These are phyloP conservation scores for Scrobipalpa costella DNA, from an alignment of 2,888 invertebrate genomes.

Conservation along the genomic window DNA sequence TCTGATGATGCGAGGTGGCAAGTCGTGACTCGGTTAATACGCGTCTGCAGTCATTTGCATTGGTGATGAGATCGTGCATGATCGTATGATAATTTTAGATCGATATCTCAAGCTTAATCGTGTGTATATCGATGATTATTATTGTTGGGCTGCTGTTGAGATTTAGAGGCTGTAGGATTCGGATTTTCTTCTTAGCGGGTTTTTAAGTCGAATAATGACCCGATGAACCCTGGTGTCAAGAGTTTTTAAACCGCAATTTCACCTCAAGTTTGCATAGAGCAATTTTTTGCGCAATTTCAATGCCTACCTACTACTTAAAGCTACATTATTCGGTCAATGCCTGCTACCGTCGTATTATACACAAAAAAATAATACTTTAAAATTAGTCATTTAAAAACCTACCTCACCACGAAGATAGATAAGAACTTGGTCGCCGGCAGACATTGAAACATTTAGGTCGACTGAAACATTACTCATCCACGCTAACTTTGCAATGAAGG, in stretches of 20 bases:
- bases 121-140: not conserved
- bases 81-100: slow-evolving; percentile 3
- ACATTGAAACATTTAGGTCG: slow-evolving; percentile 2
- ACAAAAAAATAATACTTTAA: not conserved
- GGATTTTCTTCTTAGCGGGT: not conserved
- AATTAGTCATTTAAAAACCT: slow-evolving; percentile 33
- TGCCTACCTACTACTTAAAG: not conserved
- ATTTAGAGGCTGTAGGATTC: not conserved
- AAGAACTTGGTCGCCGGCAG: not conserved
- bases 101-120: not conserved
- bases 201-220: no score
- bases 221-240: no score
- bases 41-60: slow-evolving; percentile 20
- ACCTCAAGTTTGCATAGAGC: no score
- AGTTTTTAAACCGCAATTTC: no score
- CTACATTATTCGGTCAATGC: not conserved
- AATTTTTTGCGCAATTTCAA: not conserved
- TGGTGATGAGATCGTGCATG: not conserved
- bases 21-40: slow-evolving; percentile 5
- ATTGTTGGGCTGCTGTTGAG: not conserved
- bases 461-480: slow-evolving; percentile 13
- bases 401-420: slow-evolving; percentile 35
- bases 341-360: not conserved
- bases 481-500: slow-evolving; percentile 24
- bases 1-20: slow-evolving; percentile 4